Base-by-base conservation (phyloP, 2,797 vertebrate species). In the Enteromius mattozi region DNA sequence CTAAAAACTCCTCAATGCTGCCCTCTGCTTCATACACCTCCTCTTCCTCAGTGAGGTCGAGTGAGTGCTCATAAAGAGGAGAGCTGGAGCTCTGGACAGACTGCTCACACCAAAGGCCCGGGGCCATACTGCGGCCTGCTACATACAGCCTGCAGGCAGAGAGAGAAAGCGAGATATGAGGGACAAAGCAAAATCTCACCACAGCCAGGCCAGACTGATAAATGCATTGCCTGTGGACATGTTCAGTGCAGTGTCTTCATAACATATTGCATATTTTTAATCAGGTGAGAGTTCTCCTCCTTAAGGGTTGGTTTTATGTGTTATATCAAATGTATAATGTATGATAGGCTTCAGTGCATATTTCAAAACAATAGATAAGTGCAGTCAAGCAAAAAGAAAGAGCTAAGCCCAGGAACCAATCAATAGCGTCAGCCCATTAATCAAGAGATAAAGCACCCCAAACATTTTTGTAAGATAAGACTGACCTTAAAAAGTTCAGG, bases 1-100 rank as follows among this genome's bases (percentile, higher is more conserved):
- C 96, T 45, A 97, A 92, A 89, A 96, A 96, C 72, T 97, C 96
- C 90, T 96, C 96, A 37, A 96, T 94, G 86, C 92, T 94, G 83
- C 96, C 96, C 90, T 97, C 96, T 65, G 88, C 56, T 47, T 93
- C 94, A 1, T 94, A 96, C 76, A 96, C 92, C 91, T 97, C 96
- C 89, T 96, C 96, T 87, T 94, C 92, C 81, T 95, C 81, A 59
- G 93, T 93, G 1, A 91, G 89, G 85, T 78, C 88, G 0, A 33
- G 3, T 0, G 68, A 87, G 27, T 81, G 85, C 13, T 90, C 83
- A 1, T 89, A 88, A 13, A 74, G 63, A 45, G 84, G 42, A 17
- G 71, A 49, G 61, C 71, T 35, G 16, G 82, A 66, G 72, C 82
- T 76, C 6, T 47, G 74, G 7, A 85, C 59, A 69, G 81, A 88